Base-by-base conservation (phyloP, 2,797 vertebrate species). In the Typhlichthys subterraneus region DNA sequence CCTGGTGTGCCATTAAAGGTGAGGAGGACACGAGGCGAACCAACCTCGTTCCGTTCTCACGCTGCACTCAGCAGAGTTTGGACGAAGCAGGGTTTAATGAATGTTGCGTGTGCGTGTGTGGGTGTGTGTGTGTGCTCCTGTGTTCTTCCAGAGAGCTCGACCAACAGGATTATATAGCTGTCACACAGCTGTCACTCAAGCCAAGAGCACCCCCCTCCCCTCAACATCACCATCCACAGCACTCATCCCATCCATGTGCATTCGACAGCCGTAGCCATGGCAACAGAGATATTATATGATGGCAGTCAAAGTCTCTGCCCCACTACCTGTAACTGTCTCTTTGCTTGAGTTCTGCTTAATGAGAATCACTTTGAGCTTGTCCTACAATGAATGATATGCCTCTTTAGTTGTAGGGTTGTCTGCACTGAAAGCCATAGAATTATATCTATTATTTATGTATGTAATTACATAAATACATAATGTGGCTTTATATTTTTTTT, bases 211-310 rank as follows among this genome's bases (percentile, higher is more conserved):
- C 6, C 61, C 65, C 70, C 48, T 54, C 61, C 29, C 38, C 61
- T 55, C 33, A 13, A n/a, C 54, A 0, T 15, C 8, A 8, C 10
- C 49, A 3, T 19, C 49, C 55, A 14, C 15, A 52, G 15, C 23
- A 23, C 4, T 52, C 17, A 13, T 12, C 50, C 68, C 61, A 60
- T 69, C 62, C 67, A 57, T 70, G 65, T 67, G 71, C 81, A 42
- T 64, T 83, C 85, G 86, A 86, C 85, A 85, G 79, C 70, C 8
- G 85, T 86, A 61, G 74, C 80, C 89, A 92, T 89, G 74, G 89
- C 83, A 89, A 91, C 89, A 67, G 69, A 63, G 76, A 73, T 73
- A 64, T 14, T 14, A 76, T 73, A 61, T 79, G 84, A 85, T 47
- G 77, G 76, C 62, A 68, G 80, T 85, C 73, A 69, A 15, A 65